Percentiles rank a stretch among this genome's conserved stretches.
Evolutionary conservation across 1,140 invertebrate genomes (phyloP).

Genomic region (Atta texana): DNA sequence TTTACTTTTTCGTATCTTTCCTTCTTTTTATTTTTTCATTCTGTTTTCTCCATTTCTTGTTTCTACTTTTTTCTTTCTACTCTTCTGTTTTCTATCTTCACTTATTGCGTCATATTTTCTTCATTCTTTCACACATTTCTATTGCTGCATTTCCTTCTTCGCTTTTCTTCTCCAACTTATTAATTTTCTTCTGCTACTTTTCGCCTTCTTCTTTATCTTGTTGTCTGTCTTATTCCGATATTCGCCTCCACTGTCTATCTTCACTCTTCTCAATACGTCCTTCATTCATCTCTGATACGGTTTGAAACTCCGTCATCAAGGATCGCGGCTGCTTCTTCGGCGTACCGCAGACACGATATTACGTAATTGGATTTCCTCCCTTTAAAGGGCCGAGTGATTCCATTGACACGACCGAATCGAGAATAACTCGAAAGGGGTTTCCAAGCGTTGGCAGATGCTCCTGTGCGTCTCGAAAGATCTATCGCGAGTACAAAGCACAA

Average conservation of each 20-base stretch:
- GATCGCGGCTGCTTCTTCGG: constrained; percentile 73
- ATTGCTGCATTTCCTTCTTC: too few relatives aligned
- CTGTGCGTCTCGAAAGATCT: constrained; percentile 52
- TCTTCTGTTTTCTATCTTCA: neutral
- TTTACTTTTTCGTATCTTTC: neutral
- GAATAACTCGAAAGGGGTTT: constrained; percentile 76
- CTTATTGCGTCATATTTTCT: neutral
- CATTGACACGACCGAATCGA: constrained; percentile 76
- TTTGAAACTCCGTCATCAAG: constrained; percentile 65
- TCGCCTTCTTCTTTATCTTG: neutral
- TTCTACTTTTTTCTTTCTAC: too few relatives aligned
- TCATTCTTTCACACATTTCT: neutral
- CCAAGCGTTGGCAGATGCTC: constrained; percentile 72
- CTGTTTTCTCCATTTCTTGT: neutral
- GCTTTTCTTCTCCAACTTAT: neutral
- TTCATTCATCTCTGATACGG: constrained; percentile 28
- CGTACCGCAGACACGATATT: constrained; percentile 75
- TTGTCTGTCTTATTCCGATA: neutral
- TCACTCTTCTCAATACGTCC: neutral
- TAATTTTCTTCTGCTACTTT: neutral
- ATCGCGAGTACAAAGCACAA: constrained; percentile 64
- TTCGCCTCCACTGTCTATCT: neutral
- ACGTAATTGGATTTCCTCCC: constrained; percentile 78
- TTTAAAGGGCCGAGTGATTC: constrained; percentile 73
- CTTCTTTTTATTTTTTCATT: neutral